Evolutionary conservation across 2,888 invertebrate genomes (phyloP), one percentile per base, ranked within the genome.

Genomic region (Chydorus sphaericus): DNA sequence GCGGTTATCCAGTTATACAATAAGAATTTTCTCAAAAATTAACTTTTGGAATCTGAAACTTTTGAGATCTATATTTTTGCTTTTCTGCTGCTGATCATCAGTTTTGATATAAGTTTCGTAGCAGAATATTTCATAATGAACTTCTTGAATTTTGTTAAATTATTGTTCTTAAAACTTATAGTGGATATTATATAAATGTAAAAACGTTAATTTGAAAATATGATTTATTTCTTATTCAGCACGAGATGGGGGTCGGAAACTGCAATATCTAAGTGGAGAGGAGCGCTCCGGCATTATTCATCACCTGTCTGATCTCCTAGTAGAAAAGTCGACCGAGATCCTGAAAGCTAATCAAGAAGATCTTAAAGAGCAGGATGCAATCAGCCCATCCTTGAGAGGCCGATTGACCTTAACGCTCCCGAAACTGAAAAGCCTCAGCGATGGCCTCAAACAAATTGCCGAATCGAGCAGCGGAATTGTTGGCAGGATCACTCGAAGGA

Each of bases 291-390:
- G 78, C 38, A 89, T 92, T 60, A 94, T 99, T 61, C 79, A 85
- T 64, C 79, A 79, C 1, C 71, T 98, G 62, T 94, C 97, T 10
- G 91, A 92, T 64, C 75, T 93, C 16, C 73, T 98, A 55, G 67
- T 91, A 28, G 76, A 81, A 10, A 82, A 82, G 65, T 85, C 93
- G 69, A 76, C 81, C 1, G 81, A 83, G 60, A 91, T 98, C 62
- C 69, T 97, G 58, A 83, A 84, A 61, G 97, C 93, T 1, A 98
- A 98, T 69, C 74, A 80, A 14, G 80, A 81, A 68, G 98, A 98
- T 70, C 70, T 98, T 59, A 80, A 81, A 33, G 23, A 39, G 11
- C n/a, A 16, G 20, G 39, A 23, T 8, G 39, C 20, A 10, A 23
- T 83, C 92, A 0, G 23, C 14, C 44, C 44, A 1, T 71, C 97